Evolutionary conservation across 2,888 invertebrate species (phyloP).

Genomic region (Allacma fusca): DNA sequence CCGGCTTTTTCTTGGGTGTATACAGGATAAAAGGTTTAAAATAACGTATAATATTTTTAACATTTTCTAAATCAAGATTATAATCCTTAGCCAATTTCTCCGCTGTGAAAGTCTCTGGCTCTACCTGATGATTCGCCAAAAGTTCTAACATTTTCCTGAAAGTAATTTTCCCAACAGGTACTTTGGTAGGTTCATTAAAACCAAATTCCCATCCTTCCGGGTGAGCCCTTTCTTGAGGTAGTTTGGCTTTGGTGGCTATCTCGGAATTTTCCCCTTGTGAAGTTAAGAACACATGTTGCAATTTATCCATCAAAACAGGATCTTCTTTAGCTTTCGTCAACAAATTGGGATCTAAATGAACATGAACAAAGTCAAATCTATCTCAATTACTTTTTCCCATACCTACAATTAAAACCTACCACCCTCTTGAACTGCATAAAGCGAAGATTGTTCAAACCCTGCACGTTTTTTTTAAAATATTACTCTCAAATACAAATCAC

Average conservation of each 20-base stretch:
- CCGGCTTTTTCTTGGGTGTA: slow-evolving; percentile 67
- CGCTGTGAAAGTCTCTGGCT: slow-evolving; percentile 70
- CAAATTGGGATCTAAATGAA: slow-evolving; percentile 71
- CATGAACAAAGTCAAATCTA: background rate
- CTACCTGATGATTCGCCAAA: slow-evolving; percentile 71
- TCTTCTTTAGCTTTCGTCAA: slow-evolving; percentile 62
- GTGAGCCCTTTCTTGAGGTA: slow-evolving; percentile 70
- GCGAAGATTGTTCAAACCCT: no score
- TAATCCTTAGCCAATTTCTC: slow-evolving; percentile 73
- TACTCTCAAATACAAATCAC: no score
- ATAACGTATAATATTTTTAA: slow-evolving; percentile 70
- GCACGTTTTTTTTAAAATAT: no score
- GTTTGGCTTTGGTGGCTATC: slow-evolving; percentile 64
- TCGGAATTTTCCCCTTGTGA: slow-evolving; percentile 64
- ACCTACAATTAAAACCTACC: no score
- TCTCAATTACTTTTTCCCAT: no score
- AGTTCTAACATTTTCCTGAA: slow-evolving; percentile 73
- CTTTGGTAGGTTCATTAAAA: slow-evolving; percentile 71
- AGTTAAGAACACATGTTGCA: slow-evolving; percentile 62
- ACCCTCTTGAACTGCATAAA: no score
- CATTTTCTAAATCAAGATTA: slow-evolving; percentile 70
- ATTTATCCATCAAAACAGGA: slow-evolving; percentile 46
- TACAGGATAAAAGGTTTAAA: slow-evolving; percentile 75
- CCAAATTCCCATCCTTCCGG: slow-evolving; percentile 73
- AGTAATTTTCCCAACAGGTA: slow-evolving; percentile 73